Evolutionary conservation across 2,888 invertebrate genomes (phyloP), one percentile per base, ranked within the genome.

Genomic region (Autographa pulchrina): DNA sequence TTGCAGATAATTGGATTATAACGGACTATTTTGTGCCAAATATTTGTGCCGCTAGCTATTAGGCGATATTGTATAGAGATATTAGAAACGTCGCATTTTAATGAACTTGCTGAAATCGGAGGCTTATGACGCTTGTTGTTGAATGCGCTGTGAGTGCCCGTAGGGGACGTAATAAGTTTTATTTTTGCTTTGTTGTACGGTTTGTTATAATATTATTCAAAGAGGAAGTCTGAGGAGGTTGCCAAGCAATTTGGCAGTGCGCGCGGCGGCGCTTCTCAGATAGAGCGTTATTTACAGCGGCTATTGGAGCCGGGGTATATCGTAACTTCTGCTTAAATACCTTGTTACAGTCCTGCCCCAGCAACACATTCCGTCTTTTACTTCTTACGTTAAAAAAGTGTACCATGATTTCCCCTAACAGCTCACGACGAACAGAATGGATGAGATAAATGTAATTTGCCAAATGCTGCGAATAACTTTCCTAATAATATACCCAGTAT

Each of bases 181-280:
- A 88, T 91, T 91, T 91, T 90, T 90, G 90, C 90, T 90, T 91
- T 92, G 92, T 92, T 92, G 90, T 92, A 86, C 86, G 83, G 87
- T 91, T 90, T 88, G 89, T 93, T 91, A 92, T 93, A 93, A 92
- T 92, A 92, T 93, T 94, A 93, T 94, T 94, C 94, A 93, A 93
- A 91, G 91, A 91, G 93, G 92, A 92, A 93, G 92, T 92, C 92
- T 92, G 92, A 93, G 92, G 88, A 93, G 91, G 92, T 87, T 94
- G 95, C 94, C 94, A 94, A 94, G 94, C 92, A 93, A 94, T 95
- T 94, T 94, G 94, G 94, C 95, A 93, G 89, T 81, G 90, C 83
- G 85, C 89, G 89, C 88, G 86, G 89, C 89, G 89, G 89, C 90
- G 91, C 87, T 89, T 87, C 89, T 88, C 81, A 93, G 93, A 94